Percentiles rank a stretch among this genome's conserved stretches.
Conservation (phyloP, 1,140 invertebrate species). For the Drosophila bocqueti region DNA sequence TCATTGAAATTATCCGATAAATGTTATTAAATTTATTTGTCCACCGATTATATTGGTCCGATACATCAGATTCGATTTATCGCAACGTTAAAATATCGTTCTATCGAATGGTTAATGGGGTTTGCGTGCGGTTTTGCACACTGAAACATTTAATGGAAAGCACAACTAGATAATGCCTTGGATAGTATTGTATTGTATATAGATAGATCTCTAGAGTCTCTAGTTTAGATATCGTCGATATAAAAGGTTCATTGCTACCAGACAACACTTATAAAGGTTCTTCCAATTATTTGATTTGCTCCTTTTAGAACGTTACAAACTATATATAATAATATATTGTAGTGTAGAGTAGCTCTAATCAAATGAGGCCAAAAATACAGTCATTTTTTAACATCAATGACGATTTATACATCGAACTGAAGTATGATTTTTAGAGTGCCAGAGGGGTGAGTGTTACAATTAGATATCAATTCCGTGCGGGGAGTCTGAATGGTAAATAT, state of each 20-base stretch:
- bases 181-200: slow-evolving; percentile 4
- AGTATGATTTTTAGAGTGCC: background rate
- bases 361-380: slow-evolving; percentile 30
- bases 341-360: slow-evolving; percentile 20
- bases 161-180: slow-evolving; percentile 42
- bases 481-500: slow-evolving; percentile 58
- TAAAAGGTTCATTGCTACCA: slow-evolving; percentile 68
- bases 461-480: slow-evolving; percentile 71
- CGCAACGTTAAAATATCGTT: slow-evolving; percentile 38
- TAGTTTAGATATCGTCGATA: slow-evolving; percentile 57
- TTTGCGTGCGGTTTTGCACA: slow-evolving; percentile 28
- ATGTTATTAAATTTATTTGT: background rate
- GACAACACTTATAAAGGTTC: slow-evolving; percentile 78
- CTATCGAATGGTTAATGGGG: slow-evolving; percentile 9
- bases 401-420: slow-evolving; percentile 54
- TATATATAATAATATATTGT: slow-evolving; percentile 8
- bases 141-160: slow-evolving; percentile 71
- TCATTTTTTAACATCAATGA: slow-evolving; percentile 79
- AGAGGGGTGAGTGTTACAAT: slow-evolving; percentile 23
- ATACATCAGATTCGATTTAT: background rate
- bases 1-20: background rate
- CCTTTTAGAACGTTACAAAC: slow-evolving; percentile 22
- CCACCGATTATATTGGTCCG: background rate
- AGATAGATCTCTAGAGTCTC: slow-evolving; percentile 46
- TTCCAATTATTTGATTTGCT: slow-evolving; percentile 51